Evolutionary conservation across 2,797 vertebrate genomes (phyloP).

Genomic region (Cuniculus paca): DNA sequence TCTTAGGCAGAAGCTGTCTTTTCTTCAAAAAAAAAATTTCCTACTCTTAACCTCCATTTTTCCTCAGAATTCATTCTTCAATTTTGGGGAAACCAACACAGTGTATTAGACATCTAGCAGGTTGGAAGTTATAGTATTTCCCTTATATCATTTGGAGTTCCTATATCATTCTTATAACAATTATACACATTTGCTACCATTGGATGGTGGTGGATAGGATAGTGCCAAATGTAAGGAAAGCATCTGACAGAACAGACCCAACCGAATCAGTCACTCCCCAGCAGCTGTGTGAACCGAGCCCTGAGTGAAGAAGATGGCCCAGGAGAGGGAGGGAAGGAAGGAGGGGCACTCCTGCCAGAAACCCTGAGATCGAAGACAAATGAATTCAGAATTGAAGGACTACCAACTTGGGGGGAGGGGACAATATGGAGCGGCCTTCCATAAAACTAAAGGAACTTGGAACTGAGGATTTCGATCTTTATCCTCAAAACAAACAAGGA

Average conservation of each 20-base stretch:
- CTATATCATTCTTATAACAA: background rate
- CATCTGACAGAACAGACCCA: background rate
- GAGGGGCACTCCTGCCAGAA: background rate
- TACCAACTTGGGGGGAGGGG: accelerated
- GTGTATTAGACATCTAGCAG: background rate
- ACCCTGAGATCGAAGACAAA: background rate
- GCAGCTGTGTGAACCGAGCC: background rate
- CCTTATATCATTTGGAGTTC: background rate
- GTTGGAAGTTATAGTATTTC: background rate
- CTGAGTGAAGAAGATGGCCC: background rate
- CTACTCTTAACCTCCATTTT: background rate
- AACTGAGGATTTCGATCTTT: background rate
- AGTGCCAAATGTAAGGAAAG: background rate
- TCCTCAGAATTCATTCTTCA: background rate
- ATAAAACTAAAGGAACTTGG: background rate
- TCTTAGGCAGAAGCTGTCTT: background rate
- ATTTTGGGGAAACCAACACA: background rate
- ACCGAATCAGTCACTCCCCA: background rate
- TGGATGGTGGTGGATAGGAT: background rate
- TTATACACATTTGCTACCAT: background rate
- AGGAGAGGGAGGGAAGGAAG: background rate
- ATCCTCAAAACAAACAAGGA: background rate
- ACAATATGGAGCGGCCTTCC: background rate
- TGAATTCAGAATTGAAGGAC: background rate
- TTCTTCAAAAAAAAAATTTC: background rate